Evolutionary conservation across 1,140 invertebrate species (phyloP).

Genomic region (Tetramorium simillimum): DNA sequence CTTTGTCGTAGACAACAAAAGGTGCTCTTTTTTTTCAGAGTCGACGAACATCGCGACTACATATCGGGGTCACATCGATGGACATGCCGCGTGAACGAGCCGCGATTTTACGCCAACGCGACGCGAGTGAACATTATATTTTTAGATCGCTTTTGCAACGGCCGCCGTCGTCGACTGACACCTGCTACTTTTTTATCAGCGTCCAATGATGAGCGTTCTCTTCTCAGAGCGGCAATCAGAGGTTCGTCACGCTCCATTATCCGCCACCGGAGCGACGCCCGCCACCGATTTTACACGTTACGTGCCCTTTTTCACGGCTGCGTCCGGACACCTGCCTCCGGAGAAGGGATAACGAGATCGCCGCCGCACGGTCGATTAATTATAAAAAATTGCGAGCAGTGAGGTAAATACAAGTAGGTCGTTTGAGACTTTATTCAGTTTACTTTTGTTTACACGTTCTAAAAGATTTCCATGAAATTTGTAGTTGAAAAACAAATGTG

Average conservation of each 20-base stretch:
- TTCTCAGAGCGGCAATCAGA: conserved; percentile 60
- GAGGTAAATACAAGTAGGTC: conserved; percentile 44
- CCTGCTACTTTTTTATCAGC: conserved; percentile 64
- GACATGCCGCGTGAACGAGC: conserved; percentile 64
- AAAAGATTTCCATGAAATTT: not conserved
- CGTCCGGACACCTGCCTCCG: not conserved
- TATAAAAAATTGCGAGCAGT: conserved; percentile 29
- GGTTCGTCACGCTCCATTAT: conserved; percentile 69
- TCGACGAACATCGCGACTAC: conserved; percentile 45
- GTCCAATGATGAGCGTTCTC: conserved; percentile 51
- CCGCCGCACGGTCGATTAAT: conserved; percentile 35
- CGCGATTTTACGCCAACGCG: conserved; percentile 75
- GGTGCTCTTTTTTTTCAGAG: conserved; percentile 57
- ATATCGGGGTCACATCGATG: conserved; percentile 77
- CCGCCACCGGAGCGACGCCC: conserved; percentile 13
- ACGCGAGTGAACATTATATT: conserved; percentile 68
- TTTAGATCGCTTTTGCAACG: conserved; percentile 67
- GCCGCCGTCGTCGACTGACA: conserved; percentile 23
- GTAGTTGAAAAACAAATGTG: not conserved
- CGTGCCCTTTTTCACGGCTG: conserved; percentile 19
- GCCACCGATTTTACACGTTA: conserved; percentile 44
- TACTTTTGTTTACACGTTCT: not conserved
- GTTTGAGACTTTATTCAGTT: not conserved
- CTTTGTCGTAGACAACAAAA: conserved; percentile 62
- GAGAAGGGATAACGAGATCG: conserved; percentile 27